Evolutionary conservation across 2,888 invertebrate genomes (phyloP), one percentile per base, ranked within the genome.

Genomic region (Muscina levida): DNA sequence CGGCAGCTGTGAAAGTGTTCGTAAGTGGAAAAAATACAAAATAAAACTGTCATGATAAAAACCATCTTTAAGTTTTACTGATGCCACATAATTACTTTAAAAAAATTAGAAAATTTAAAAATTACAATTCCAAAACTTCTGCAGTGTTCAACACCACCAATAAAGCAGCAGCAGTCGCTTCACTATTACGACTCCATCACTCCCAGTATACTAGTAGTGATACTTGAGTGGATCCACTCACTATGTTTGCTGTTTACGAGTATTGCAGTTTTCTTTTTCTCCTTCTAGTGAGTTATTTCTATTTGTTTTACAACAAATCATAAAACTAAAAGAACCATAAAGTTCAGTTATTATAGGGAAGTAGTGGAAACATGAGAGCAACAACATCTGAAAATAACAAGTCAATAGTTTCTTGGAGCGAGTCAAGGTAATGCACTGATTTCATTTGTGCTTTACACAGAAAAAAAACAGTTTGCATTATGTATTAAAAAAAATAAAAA

Each of bases 401-500:
- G 39, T 53, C 68, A 68, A 68, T 68, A 39, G 48, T 67, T 26
- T 77, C 73, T 56, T 8, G 8, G 62, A 39, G 42, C 62, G 51
- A 77, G 77, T 77, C 77, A 77, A 81, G 77, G 77, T 77, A 77
- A 72, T 74, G 19, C 39, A 68, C 22, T 15, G 24, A 48, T 42
- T 31, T 31, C 31, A 8, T 5, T 31, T 31, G 3, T 31, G 31
- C 31, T 68, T 67, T 51, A 53, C 26, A 39, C 17, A 26, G 8
- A 31, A 5, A 31, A 31, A 31, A 31, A 5, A 24, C 31, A 13
- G 13, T 2, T n/a, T n/a, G n/a, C n/a, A n/a, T n/a, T n/a, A n/a
- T n/a, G n/a, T n/a, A n/a, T n/a, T n/a, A n/a, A n/a, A n/a, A 59
- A 51, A 39, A 19, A 19, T 39, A 10, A 37, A 17, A 31, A 66